These are phyloP conservation scores for Drosophila yooni DNA, from an alignment of 2,888 invertebrate species.

Conservation along the genomic window DNA sequence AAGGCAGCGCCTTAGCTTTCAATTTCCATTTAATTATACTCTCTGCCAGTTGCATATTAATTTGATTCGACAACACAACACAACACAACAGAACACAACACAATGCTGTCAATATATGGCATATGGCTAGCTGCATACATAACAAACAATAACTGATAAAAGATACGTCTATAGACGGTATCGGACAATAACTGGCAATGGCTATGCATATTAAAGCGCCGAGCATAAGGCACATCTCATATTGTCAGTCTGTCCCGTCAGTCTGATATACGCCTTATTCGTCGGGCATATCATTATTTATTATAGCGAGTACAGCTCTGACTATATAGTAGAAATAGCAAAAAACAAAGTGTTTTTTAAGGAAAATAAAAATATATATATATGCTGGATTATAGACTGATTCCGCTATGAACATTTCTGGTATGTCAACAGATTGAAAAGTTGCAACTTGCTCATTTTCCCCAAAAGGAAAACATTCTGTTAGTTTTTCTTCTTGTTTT, in stretches of 20 bases:
- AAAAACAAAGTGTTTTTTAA: not conserved
- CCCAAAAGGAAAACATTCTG: no score
- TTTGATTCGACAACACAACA: constrained; percentile 50
- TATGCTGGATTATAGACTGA: not conserved
- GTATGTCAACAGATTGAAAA: no score
- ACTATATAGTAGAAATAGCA: not conserved
- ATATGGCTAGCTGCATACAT: constrained; percentile 53
- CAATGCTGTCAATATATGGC: constrained; percentile 43
- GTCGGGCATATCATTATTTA: not conserved
- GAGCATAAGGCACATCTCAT: constrained; percentile 9
- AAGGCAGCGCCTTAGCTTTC: constrained; percentile 29
- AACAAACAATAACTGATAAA: constrained; percentile 27
- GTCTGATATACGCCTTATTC: constrained; percentile 6
- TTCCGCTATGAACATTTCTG: not conserved
- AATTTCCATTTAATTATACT: constrained; percentile 64
- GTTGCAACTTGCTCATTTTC: no score
- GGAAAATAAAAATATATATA: not conserved
- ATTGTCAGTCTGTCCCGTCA: constrained; percentile 12
- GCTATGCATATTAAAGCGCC: constrained; percentile 46
- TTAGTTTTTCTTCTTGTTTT: no score
- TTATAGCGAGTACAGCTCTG: not conserved
- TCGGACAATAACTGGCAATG: constrained; percentile 30
- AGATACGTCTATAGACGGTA: constrained; percentile 35
- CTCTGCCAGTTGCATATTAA: constrained; percentile 70
- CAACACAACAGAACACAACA: no score